Evolutionary conservation across 2,888 invertebrate species (phyloP), one percentile per base, ranked within the genome.

Genomic region (Siphonodentalium dalli): DNA sequence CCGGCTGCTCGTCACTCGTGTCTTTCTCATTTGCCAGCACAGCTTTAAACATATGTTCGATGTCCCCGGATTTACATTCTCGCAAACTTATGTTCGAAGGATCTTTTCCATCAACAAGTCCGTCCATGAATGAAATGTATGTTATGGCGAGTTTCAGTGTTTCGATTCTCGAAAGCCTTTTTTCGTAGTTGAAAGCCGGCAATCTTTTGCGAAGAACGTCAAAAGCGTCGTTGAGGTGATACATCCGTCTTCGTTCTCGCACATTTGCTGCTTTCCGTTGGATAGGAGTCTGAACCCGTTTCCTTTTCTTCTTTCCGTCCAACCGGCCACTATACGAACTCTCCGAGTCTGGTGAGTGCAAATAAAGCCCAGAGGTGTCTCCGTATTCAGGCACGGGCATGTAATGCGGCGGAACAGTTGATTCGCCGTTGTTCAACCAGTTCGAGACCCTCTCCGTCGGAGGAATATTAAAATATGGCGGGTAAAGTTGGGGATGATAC

Each of bases 101-200:
- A 35, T 74, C 72, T 21, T 71, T 65, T 11, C 73, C 74, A n/a
- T 67, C 64, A 3, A 70, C 64, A 18, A 96, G 84, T 75, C 96
- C 95, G 26, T 91, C 89, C 96, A 97, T 96, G 83, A 96, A 96
- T 60, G 92, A 90, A 73, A 97, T 96, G 84, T 97, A 97, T 0
- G 94, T 95, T 75, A 96, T 96, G 46, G 96, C 96, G 69, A 96
- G 84, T 0, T 95, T 87, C 0, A 97, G 85, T 0, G 96, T 97
- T 84, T 97, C 96, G 18, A 77, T 77, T 9, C 77, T 53, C 2
- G 76, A 76, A 23, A 75, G 64, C 24, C 72, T 64, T 55, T 76
- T 76, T 58, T 77, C 76, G 55, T 74, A 73, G 49, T 75, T 74
- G 59, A 77, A 74, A 11, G 72, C 74, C 8, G 77, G 77, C 5